These are phyloP conservation scores for Stegostoma tigrinum DNA, from an alignment of 2,113 vertebrate species.

Conservation along the genomic window DNA sequence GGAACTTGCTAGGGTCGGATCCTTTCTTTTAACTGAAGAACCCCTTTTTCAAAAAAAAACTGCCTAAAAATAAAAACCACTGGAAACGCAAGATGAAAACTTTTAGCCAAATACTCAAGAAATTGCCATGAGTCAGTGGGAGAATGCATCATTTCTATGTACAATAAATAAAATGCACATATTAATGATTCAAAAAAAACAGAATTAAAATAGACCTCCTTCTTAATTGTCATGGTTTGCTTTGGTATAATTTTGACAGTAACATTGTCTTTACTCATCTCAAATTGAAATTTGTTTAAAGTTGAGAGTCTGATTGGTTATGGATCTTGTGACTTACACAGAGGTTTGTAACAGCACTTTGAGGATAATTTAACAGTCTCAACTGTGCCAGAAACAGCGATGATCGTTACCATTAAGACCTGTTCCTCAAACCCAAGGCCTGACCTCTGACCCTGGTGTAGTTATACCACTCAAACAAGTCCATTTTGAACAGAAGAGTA, in stretches of 20 bases:
- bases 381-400: not conserved
- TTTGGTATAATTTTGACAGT: not conserved
- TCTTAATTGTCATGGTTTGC: not conserved
- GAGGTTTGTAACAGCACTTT: not conserved
- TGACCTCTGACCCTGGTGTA: no score
- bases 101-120: not conserved
- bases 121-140: not conserved
- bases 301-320: not conserved
- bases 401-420: not conserved
- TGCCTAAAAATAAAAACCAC: not conserved
- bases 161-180: not conserved
- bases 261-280: not conserved
- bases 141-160: not conserved
- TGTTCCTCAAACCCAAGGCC: not conserved
- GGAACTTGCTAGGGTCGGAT: not conserved
- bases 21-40: not conserved
- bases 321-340: not conserved
- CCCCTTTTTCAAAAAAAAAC: no score
- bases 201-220: not conserved
- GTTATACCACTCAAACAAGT: not conserved
- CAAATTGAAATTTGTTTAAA: not conserved
- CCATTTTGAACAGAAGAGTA: not conserved
- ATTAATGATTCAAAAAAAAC: not conserved
- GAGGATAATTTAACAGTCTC: not conserved
- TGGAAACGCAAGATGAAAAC: not conserved